phyloP scores from a whole-genome alignment of 2,888 invertebrate species.

The Tridacna crocea region DNA sequence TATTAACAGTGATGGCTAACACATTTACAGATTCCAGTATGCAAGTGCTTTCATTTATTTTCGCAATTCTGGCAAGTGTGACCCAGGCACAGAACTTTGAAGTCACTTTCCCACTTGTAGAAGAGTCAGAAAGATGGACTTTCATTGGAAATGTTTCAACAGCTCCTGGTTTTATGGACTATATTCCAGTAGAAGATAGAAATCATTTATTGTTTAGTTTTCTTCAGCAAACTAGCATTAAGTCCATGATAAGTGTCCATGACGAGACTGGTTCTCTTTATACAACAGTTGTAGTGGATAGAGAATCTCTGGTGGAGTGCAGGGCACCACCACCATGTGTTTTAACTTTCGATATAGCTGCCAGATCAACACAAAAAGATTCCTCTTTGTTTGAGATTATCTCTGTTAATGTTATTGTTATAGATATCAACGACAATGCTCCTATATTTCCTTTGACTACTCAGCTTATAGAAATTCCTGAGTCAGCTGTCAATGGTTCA shows the following conservation, averaged over 20 bases:
- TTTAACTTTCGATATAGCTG: conserved; percentile 71
- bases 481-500: conserved; percentile 66
- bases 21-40: not conserved
- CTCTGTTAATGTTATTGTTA: conserved; percentile 67
- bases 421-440: conserved; percentile 74
- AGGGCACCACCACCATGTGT: conserved; percentile 60
- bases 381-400: conserved; percentile 67
- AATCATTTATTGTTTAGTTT: conserved; percentile 51
- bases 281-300: conserved; percentile 62
- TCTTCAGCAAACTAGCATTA: conserved; percentile 56
- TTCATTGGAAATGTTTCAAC: conserved; percentile 59
- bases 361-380: conserved; percentile 55
- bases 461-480: conserved; percentile 66
- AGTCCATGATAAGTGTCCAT: conserved; percentile 60
- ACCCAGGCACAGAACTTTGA: conserved; percentile 46
- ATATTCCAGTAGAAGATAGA: conserved; percentile 44
- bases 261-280: conserved; percentile 61
- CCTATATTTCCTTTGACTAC: conserved; percentile 67
- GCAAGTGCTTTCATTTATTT: conserved; percentile 7
- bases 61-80: conserved; percentile 24
- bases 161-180: conserved; percentile 50
- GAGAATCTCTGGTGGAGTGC: conserved; percentile 61
- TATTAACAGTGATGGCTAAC: no score
- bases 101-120: conserved; percentile 42
- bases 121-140: conserved; percentile 45